Base-by-base conservation (phyloP, 2,797 vertebrate genomes). In the Brachyalestes nurse region DNA sequence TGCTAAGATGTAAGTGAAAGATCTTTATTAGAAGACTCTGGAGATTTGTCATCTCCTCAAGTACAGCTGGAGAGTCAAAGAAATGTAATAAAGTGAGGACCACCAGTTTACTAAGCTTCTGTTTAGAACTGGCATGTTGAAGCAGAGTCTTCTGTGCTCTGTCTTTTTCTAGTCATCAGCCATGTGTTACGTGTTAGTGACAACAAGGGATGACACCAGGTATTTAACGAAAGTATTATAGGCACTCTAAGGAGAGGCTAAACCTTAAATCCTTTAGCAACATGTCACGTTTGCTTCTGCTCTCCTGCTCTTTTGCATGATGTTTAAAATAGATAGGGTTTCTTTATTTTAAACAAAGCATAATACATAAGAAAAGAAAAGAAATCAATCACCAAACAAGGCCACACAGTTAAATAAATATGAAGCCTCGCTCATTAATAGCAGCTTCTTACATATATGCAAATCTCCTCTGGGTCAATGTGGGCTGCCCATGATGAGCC, bases 171-270 rank as follows among this genome's bases (percentile, higher is more conserved):
- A 77, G 38, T 62, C 40, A 51, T 78, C 21, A 10, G 60, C 34
- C 75, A 40, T 65, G 57, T 51, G 60, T 73, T 77, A 49, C 80
- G 16, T 69, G 81, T 83, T 64, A 83, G 47, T 87, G 65, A 60
- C 72, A 89, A 89, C 88, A 80, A 83, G 72, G 82, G 74, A 75
- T 88, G 85, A 88, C 84, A 75, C 25, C 72, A 80, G 75, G 75
- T 80, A 82, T 83, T 87, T 85, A 86, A 62, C 66, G 66, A 82
- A 85, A 87, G 80, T 77, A 62, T 82, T 84, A 91, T 86, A 82
- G 23, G 72, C 85, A 87, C 86, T 84, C 40, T 69, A 38, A 76
- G 45, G 61, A 49, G 45, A 62, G 57, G 40, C 34, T 84, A 73
- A 87, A 81, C 57, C 58, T 76, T 49, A 80, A 77, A 66, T 58